Conservation (phyloP, 1,140 invertebrate genomes). For the Dendroctonus ponderosae region DNA sequence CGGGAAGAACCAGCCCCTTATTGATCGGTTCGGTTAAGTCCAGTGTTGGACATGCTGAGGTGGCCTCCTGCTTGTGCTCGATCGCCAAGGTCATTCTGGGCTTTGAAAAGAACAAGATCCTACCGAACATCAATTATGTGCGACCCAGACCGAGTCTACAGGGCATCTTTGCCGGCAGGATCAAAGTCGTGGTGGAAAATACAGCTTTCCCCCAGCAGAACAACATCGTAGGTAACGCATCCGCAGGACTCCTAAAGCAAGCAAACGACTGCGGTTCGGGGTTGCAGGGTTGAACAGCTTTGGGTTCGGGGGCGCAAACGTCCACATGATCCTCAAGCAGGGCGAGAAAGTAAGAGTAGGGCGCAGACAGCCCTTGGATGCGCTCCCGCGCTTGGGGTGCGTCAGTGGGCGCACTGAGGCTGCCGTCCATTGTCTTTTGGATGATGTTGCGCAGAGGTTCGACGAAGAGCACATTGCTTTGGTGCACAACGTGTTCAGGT, state of each 20-base stretch:
- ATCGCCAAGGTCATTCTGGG: conserved; percentile 73
- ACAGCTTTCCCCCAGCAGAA: conserved; percentile 59
- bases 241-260: neutral
- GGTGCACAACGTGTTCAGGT: conserved; percentile 51
- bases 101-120: conserved; percentile 70
- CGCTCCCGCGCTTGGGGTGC: conserved; percentile 61
- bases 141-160: conserved; percentile 70
- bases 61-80: conserved; percentile 81
- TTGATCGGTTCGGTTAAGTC: conserved; percentile 89
- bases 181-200: conserved; percentile 69
- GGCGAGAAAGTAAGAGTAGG: conserved; percentile 56
- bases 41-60: conserved; percentile 90
- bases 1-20: conserved; percentile 66
- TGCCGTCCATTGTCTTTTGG: conserved; percentile 66
- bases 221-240: conserved; percentile 52
- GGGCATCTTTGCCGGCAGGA: conserved; percentile 66
- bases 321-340: conserved; percentile 65
- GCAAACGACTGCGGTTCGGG: neutral
- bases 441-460: conserved; percentile 60
- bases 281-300: conserved; percentile 59
- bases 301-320: conserved; percentile 65
- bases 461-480: conserved; percentile 59
- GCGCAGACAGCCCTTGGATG: conserved; percentile 52
- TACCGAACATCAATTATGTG: conserved; percentile 78
- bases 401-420: conserved; percentile 65